Evolutionary conservation across 1,140 invertebrate species (phyloP).

Genomic region (Leptinotarsa texana): DNA sequence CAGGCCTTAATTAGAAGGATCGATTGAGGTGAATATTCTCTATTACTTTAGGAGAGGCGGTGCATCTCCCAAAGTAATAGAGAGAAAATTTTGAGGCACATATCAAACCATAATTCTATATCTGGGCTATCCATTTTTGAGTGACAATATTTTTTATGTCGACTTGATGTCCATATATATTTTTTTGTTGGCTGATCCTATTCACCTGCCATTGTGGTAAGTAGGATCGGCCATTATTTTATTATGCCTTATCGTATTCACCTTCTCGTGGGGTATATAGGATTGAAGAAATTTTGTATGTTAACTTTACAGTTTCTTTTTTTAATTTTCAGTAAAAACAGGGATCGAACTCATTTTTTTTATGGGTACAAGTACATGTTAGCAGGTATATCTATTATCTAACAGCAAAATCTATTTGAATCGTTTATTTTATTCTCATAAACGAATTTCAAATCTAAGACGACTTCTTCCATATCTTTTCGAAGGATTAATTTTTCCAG

Average conservation of each 20-base stretch:
- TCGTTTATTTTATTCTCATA: no score
- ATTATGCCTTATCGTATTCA: not conserved
- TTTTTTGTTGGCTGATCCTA: not conserved
- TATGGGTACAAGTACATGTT: not conserved
- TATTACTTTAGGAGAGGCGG: no score
- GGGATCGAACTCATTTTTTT: no score
- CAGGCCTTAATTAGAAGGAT: no score
- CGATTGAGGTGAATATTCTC: no score
- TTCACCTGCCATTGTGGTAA: not conserved
- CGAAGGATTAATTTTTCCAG: no score
- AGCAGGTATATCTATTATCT: not conserved
- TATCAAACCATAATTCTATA: not conserved
- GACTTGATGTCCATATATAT: not conserved
- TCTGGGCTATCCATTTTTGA: not conserved
- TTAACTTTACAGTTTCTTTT: not conserved
- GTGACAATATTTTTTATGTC: not conserved
- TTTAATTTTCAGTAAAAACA: no score
- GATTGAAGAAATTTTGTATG: not conserved
- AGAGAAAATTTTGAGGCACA: not conserved
- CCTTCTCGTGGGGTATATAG: not conserved
- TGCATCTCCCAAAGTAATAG: not conserved
- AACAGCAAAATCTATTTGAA: no score
- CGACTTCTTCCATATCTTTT: no score
- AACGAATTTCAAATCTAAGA: no score
- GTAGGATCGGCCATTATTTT: no score